phyloP scores from a whole-genome alignment of 2,797 vertebrate genomes.

The Harpagifer antarcticus region DNA sequence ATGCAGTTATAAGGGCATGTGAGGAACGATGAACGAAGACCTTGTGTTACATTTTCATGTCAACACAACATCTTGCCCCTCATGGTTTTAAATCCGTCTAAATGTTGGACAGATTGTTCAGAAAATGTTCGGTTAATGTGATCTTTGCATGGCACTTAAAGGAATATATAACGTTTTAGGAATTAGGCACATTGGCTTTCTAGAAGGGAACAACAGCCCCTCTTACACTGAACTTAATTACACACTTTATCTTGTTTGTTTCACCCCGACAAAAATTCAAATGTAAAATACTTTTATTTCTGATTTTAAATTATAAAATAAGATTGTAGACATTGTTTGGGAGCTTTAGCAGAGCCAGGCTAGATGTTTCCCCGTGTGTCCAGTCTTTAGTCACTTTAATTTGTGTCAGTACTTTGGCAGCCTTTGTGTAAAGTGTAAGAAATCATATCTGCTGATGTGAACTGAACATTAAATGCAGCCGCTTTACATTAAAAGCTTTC shows the following conservation, averaged over 20 bases:
- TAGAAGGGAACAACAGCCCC: neutral
- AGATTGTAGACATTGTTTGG: too few relatives aligned
- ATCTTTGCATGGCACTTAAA: neutral
- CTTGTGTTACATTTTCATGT: too few relatives aligned
- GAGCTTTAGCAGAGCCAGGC: neutral
- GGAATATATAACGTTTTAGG: neutral
- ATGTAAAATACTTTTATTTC: too few relatives aligned
- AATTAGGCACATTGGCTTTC: neutral
- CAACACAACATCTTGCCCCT: too few relatives aligned
- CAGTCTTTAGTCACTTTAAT: neutral
- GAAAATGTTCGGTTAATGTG: too few relatives aligned
- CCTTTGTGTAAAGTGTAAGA: neutral
- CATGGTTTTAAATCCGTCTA: too few relatives aligned
- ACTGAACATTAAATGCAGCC: conserved; percentile 7
- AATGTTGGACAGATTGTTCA: too few relatives aligned
- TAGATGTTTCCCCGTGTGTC: neutral
- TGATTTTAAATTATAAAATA: too few relatives aligned
- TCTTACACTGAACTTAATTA: neutral
- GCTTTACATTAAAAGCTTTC: conserved; percentile 24
- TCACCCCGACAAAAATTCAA: too few relatives aligned
- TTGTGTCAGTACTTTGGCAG: neutral
- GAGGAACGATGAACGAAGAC: too few relatives aligned
- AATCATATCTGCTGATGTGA: conserved; percentile 13
- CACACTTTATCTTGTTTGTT: neutral
- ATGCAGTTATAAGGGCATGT: too few relatives aligned